A percentile compares a stretch with the other conserved stretches of the same genome.
These are phyloP conservation scores for Vanessa atalanta DNA, from an alignment of 1,140 invertebrate species.

Conservation along the genomic window DNA sequence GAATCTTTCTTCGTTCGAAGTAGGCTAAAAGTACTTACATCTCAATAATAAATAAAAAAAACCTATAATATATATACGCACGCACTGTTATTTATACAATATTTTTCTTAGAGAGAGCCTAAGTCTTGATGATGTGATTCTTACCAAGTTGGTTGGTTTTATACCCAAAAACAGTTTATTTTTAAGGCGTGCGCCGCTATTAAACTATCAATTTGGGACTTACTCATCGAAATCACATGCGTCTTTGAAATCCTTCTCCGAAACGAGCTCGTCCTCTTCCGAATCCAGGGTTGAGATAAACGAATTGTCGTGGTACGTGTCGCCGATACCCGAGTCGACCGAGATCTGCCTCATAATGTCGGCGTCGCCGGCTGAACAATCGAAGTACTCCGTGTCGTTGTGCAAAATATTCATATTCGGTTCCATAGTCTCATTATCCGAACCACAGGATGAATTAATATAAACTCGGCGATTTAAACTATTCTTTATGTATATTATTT, in stretches of 20 bases:
- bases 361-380: conserved; percentile 20
- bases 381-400: neutral
- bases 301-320: neutral
- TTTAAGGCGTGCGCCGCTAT: too few species aligned
- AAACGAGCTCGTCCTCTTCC: conserved; percentile 41
- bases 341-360: conserved; percentile 40
- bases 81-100: too few species aligned
- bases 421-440: conserved; percentile 13
- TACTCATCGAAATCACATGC: conserved; percentile 45
- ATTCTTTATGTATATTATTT: neutral
- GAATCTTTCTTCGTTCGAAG: too few species aligned
- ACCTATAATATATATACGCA: too few species aligned
- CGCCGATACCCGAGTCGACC: conserved; percentile 48
- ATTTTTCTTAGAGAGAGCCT: too few species aligned
- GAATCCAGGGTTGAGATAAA: conserved; percentile 37
- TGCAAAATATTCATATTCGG: conserved; percentile 5
- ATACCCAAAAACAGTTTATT: too few species aligned
- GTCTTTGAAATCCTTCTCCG: conserved; percentile 47
- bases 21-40: too few species aligned
- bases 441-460: neutral
- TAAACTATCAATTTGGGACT: conserved; percentile 31
- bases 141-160: too few species aligned
- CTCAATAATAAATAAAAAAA: too few species aligned
- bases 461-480: neutral
- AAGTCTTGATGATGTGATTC: too few species aligned